Conservation (phyloP, 23 tunicate genomes). For the Corella eumyota region DNA sequence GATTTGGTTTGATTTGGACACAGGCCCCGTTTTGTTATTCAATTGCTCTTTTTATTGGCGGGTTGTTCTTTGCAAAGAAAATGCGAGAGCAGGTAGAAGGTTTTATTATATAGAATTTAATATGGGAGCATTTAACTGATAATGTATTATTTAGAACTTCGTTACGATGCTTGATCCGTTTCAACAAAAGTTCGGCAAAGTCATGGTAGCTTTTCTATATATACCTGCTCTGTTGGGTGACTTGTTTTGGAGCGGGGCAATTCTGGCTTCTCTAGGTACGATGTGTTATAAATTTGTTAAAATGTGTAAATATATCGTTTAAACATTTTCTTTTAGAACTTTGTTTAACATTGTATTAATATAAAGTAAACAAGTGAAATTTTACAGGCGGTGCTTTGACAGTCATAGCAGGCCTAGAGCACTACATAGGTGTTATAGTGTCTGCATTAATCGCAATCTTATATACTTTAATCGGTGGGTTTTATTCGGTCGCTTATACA, state of each 20-base stretch:
- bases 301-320: background rate
- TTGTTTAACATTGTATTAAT: background rate
- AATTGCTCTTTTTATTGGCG: constrained; percentile 47
- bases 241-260: constrained; percentile 92
- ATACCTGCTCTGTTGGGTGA: constrained; percentile 94
- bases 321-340: background rate
- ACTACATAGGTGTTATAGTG: constrained; percentile 42
- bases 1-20: constrained; percentile 73
- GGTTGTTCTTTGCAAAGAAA: constrained; percentile 75
- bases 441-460: constrained; percentile 86
- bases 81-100: constrained; percentile 60
- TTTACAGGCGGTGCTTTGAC: constrained; percentile 61
- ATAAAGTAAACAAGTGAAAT: background rate
- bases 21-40: constrained; percentile 87
- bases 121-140: too few species aligned
- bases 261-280: constrained; percentile 87
- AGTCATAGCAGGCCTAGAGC: constrained; percentile 47
- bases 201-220: constrained; percentile 82
- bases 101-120: too few species aligned
- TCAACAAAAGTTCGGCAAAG: constrained; percentile 69
- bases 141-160: too few species aligned
- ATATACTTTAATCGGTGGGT: constrained; percentile 89
- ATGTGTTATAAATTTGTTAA: too few species aligned
- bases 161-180: constrained; percentile 97
- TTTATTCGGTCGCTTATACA: constrained; percentile 98